Evolutionary conservation across 2,797 vertebrate genomes (phyloP).

Genomic region (Menidia menidia): DNA sequence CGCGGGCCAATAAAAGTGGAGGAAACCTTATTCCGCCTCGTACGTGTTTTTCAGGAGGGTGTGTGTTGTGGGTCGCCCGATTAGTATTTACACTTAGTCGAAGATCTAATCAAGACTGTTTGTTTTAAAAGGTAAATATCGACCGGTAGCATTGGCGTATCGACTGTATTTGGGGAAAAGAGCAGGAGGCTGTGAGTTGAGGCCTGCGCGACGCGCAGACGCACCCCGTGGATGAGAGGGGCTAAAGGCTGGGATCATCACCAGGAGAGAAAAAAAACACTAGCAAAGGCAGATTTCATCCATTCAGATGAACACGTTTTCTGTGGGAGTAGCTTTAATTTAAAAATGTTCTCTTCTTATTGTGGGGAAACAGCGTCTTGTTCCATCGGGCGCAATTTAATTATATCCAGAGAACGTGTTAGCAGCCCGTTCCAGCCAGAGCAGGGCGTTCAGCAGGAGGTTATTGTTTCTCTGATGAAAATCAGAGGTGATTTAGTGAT

Average conservation of each 20-base stretch:
- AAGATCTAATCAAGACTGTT: constrained; percentile 80
- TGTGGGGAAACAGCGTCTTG: neutral
- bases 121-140: constrained; percentile 81
- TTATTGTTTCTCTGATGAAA: neutral
- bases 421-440: neutral
- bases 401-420: neutral
- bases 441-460: neutral
- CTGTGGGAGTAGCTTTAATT: neutral
- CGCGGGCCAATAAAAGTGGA: constrained; percentile 66
- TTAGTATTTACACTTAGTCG: constrained; percentile 79
- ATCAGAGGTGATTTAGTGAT: neutral
- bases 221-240: constrained; percentile 26
- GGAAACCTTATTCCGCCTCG: constrained; percentile 59
- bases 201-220: constrained; percentile 51
- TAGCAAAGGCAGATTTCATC: neutral
- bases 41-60: constrained; percentile 60
- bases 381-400: neutral
- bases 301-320: neutral
- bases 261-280: neutral
- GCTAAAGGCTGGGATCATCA: constrained; percentile 1
- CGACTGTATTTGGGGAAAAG: constrained; percentile 71
- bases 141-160: constrained; percentile 74
- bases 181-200: constrained; percentile 66
- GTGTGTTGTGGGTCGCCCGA: constrained; percentile 52
- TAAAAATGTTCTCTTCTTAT: neutral